A percentile compares a stretch with the other conserved stretches of the same genome.
Conservation (phyloP, 2,113 vertebrate species). For the Procavia capensis region DNA sequence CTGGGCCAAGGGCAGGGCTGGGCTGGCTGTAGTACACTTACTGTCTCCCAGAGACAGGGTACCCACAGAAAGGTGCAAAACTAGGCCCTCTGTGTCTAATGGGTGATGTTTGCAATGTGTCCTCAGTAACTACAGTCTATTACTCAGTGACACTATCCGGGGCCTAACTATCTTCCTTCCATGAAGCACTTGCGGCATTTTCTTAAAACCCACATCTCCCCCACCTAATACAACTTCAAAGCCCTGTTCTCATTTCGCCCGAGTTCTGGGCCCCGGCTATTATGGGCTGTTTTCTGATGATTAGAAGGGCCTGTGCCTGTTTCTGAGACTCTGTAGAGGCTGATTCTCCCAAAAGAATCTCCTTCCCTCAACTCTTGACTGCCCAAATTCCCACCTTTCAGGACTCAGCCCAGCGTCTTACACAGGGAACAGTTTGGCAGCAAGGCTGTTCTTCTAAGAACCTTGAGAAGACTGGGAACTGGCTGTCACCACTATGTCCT, state of each 20-base stretch:
- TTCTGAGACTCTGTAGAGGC: neutral
- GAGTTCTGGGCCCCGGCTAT: neutral
- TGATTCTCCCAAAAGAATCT: too few relatives aligned
- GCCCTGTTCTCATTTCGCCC: neutral
- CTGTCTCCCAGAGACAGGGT: neutral
- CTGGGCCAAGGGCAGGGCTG: neutral
- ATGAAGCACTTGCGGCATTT: neutral
- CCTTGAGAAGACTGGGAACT: fast-evolving
- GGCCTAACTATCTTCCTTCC: neutral
- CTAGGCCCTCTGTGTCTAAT: neutral
- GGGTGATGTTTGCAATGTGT: neutral
- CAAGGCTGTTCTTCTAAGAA: neutral
- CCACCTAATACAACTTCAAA: neutral
- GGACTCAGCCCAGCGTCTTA: neutral
- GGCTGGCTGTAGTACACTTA: too few relatives aligned
- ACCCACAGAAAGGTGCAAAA: neutral
- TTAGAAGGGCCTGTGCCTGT: neutral
- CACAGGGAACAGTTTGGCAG: too few relatives aligned
- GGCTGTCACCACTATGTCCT: neutral
- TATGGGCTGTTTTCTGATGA: neutral
- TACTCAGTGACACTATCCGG: too few relatives aligned
- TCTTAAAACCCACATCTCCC: neutral
- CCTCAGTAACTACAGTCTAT: neutral
- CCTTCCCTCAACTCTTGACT: neutral
- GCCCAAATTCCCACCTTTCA: neutral